Evolutionary conservation across 2,888 invertebrate genomes (phyloP), one percentile per base, ranked within the genome.

Genomic region (Scaptomyza polygonia): DNA sequence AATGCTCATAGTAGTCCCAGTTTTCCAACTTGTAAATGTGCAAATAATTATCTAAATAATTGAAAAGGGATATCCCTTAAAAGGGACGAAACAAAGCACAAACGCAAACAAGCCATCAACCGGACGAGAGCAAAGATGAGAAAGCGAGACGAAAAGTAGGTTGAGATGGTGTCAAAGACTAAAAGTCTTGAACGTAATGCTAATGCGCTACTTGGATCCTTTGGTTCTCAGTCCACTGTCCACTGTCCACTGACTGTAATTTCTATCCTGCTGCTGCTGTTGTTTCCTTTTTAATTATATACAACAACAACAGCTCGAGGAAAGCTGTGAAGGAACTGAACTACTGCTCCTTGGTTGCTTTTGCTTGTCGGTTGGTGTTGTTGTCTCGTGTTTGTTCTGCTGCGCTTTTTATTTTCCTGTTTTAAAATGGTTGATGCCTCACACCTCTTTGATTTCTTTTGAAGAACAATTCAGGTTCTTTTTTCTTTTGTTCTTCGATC

Each of bases 41-140:
- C 77, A 88, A 84, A 86, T 86, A 85, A 85, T 88, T 83, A 86
- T 86, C 84, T 83, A 85, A 85, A 85, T 88, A 86, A 85, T 84
- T 79, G 79, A 88, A 86, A 86, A 82, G 75, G 84, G 66, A 79
- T 79, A 57, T 49, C 58, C 45, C 29, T 7, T 27, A 74, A 72
- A 59, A 55, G 55, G 47, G 30, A 45, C 12, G 48, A 48, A 67
- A 52, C 53, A 54, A 59, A 58, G 74, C 54, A 57, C 51, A 48
- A 73, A 57, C 36, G 45, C 42, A 54, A 73, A 66, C 52, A 47
- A 59, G 44, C 39, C 45, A 54, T 32, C 56, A 56, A 56, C 36
- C 59, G 16, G 43, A 8, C 29, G 30, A 54, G 5, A 14, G n/a
- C n/a, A n/a, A 18, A 12, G 32, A 8, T 16, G 14, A 12, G 16